Conservation (phyloP, 2,113 vertebrate species). For the Rousettus leschenaultii region DNA sequence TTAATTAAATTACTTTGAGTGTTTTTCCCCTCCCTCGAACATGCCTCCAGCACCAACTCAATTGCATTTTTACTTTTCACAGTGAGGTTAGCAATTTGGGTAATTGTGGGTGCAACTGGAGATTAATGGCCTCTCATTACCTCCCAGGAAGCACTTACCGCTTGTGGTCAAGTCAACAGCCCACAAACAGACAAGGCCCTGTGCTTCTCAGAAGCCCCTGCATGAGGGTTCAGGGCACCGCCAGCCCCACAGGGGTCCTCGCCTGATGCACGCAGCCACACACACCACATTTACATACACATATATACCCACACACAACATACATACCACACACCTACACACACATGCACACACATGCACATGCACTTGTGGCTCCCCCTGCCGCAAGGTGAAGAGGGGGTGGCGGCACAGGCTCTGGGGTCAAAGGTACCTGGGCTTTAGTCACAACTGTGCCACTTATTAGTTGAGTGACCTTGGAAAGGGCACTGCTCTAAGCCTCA, state of each 20-base stretch:
- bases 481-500: background rate
- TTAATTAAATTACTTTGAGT: slow-evolving; percentile 83
- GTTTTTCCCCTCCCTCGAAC: slow-evolving; percentile 66
- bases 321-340: background rate
- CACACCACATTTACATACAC: background rate
- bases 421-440: background rate
- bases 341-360: background rate
- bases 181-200: slow-evolving; percentile 37
- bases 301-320: background rate
- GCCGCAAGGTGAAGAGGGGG: background rate
- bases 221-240: background rate
- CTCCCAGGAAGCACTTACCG: slow-evolving; percentile 75
- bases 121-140: slow-evolving; percentile 84
- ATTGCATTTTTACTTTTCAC: slow-evolving; percentile 82
- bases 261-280: fast-evolving
- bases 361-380: background rate
- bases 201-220: slow-evolving; percentile 35
- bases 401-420: background rate
- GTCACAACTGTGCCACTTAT: background rate
- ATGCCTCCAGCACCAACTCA: slow-evolving; percentile 79
- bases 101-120: slow-evolving; percentile 83
- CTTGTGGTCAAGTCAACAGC: slow-evolving; percentile 62
- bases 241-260: background rate
- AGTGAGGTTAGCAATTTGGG: slow-evolving; percentile 83
- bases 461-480: background rate